Percentiles rank a stretch among this genome's conserved stretches.
Conservation (phyloP, 1,140 invertebrate genomes). For the Euglossa dilemma region DNA sequence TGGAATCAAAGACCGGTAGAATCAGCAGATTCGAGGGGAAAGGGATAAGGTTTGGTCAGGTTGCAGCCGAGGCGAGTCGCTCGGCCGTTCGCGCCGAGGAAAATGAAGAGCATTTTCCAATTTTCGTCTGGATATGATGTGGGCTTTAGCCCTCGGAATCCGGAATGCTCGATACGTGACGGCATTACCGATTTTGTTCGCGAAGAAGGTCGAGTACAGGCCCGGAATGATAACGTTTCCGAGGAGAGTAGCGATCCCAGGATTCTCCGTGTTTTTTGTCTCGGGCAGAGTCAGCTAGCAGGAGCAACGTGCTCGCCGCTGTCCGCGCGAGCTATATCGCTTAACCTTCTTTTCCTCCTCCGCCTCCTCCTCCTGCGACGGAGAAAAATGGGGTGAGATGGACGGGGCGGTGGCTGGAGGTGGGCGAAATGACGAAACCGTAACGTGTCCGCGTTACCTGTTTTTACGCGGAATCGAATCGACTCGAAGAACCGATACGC, state of each 20-base stretch:
- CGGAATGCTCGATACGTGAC: conserved; percentile 71
- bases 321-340: neutral
- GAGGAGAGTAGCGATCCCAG: neutral
- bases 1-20: conserved; percentile 46
- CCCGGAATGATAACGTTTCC: conserved; percentile 66
- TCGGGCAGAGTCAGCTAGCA: neutral
- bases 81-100: conserved; percentile 44
- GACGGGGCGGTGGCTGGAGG: neutral
- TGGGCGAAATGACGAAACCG: no score
- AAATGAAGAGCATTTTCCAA: conserved; percentile 75
- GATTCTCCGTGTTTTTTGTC: neutral
- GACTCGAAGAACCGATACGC: neutral
- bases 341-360: neutral
- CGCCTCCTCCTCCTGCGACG: neutral
- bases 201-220: conserved; percentile 48
- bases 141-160: conserved; percentile 65
- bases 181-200: conserved; percentile 64
- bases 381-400: conserved; percentile 17
- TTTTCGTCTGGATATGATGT: conserved; percentile 74
- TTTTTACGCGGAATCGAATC: no score
- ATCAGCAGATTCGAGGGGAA: conserved; percentile 46
- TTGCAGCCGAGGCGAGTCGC: conserved; percentile 3
- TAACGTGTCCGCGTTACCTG: no score
- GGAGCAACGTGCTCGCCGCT: neutral
- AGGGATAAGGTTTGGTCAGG: conserved; percentile 12